Evolutionary conservation across 2,797 vertebrate species (phyloP).

Genomic region (Thripadectes ignobilis): DNA sequence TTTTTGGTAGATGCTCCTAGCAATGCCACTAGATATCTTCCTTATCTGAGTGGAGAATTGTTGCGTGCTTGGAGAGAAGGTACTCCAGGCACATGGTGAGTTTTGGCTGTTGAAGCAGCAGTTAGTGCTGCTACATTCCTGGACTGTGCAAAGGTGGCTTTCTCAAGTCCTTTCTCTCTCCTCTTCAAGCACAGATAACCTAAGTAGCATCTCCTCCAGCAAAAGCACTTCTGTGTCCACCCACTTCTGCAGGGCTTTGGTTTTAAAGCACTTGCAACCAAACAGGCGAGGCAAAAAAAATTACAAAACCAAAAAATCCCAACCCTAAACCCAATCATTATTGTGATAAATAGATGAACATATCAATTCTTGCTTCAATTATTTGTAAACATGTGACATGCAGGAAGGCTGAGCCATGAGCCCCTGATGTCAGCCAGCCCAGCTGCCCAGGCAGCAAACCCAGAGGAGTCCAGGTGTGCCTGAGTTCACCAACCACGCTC

Average conservation of each 20-base stretch:
- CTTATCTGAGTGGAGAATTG: not conserved
- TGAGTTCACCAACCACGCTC: accelerated
- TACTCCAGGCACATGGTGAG: not conserved
- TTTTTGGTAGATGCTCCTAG: not conserved
- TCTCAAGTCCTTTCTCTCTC: not conserved
- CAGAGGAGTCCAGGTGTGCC: not conserved
- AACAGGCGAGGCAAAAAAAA: not conserved
- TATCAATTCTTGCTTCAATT: not conserved
- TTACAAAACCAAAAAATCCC: not conserved
- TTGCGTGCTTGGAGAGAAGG: not conserved
- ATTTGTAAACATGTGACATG: not conserved
- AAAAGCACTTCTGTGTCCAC: not conserved
- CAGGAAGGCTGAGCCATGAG: not conserved
- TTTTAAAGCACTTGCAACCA: not conserved
- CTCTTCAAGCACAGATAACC: not conserved
- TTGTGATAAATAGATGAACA: not conserved
- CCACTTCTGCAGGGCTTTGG: not conserved
- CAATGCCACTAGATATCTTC: not conserved
- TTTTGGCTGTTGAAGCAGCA: not conserved
- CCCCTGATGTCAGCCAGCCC: not conserved
- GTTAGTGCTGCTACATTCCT: not conserved
- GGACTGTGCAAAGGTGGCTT: not conserved
- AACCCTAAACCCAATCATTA: not conserved
- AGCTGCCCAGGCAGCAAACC: not conserved
- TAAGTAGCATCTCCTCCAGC: not conserved